Conservation (phyloP, 2,113 vertebrate species). For the Paramisgurnus dabryanus region DNA sequence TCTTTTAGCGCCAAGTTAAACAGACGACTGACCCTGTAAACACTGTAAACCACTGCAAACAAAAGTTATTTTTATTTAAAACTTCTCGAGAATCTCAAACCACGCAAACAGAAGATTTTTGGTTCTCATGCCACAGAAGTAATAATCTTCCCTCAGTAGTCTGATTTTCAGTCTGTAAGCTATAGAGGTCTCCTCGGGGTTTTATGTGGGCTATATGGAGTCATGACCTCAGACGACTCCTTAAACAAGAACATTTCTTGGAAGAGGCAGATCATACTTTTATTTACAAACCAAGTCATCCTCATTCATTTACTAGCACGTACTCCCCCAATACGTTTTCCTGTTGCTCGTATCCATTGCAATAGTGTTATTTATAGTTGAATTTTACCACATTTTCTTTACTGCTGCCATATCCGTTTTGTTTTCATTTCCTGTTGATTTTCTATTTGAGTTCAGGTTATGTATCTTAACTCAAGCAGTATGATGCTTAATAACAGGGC, state of each 20-base stretch:
- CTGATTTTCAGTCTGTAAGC: not conserved
- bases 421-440: not conserved
- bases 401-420: not conserved
- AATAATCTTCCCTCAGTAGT: not conserved
- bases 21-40: not conserved
- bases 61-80: not conserved
- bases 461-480: not conserved
- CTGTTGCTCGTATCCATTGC: not conserved
- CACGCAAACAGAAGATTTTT: constrained; percentile 7
- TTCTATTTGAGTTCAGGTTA: not conserved
- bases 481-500: not conserved
- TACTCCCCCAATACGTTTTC: not conserved
- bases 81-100: not conserved
- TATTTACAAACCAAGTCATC: not conserved
- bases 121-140: not conserved
- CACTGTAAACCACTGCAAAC: not conserved
- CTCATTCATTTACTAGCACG: not conserved
- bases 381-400: constrained; percentile 2
- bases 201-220: not conserved
- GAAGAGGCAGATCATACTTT: not conserved
- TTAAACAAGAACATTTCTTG: constrained; percentile 25
- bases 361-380: not conserved
- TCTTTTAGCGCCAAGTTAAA: not conserved
- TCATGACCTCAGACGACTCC: not conserved
- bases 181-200: not conserved